Conservation (phyloP, 2,888 invertebrate genomes). For the Cosmorhoe ocellata region DNA sequence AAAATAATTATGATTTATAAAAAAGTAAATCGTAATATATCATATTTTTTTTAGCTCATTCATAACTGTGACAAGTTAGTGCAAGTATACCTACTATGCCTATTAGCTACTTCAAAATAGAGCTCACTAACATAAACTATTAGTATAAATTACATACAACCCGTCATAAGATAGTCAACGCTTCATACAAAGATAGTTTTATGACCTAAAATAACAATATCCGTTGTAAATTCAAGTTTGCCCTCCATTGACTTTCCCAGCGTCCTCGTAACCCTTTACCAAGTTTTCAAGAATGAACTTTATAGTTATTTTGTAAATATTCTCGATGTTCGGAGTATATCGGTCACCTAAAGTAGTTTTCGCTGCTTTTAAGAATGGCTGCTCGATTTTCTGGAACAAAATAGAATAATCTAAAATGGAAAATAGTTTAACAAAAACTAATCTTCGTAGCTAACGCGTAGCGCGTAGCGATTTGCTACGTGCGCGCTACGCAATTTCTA, state of each 20-base stretch:
- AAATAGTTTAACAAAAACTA: too few relatives aligned
- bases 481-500: neutral
- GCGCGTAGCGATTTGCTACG: neutral
- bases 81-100: too few relatives aligned
- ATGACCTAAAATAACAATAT: too few relatives aligned
- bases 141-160: too few relatives aligned
- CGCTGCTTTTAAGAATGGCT: conserved; percentile 93
- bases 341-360: conserved; percentile 92
- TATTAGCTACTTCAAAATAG: too few relatives aligned
- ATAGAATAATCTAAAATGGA: neutral
- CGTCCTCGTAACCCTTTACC: conserved; percentile 87
- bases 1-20: too few relatives aligned
- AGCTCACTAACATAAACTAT: too few relatives aligned
- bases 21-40: too few relatives aligned
- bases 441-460: neutral
- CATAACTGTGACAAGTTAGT: too few relatives aligned
- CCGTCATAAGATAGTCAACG: too few relatives aligned
- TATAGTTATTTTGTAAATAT: conserved; percentile 93
- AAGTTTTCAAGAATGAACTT: conserved; percentile 93
- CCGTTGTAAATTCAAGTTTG: conserved; percentile 37
- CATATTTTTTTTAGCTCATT: too few relatives aligned
- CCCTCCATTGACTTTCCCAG: conserved; percentile 46
- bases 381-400: conserved; percentile 91
- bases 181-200: too few relatives aligned
- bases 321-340: conserved; percentile 94